Evolutionary conservation across 2,113 vertebrate species (phyloP), one percentile per base, ranked within the genome.

Genomic region (Scomber japonicus): DNA sequence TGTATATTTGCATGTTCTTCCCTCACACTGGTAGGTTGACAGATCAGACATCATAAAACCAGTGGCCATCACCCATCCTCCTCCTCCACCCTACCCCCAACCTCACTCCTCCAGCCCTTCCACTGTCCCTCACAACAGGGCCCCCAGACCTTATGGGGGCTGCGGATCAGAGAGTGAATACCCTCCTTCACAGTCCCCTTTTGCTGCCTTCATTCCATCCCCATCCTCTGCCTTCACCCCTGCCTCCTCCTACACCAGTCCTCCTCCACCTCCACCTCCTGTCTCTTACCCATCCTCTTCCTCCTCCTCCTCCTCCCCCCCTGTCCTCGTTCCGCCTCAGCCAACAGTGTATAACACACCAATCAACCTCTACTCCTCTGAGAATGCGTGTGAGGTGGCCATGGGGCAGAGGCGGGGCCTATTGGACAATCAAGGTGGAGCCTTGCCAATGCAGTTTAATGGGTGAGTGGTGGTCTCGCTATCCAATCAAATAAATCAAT

Each of bases 31-130:
- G 48, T 96, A 99, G 97, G 96, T 92, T 82, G 89, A 96, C 89
- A 93, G 94, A 87, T 90, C 94, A 89, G 96, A 97, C 94, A 95
- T 98, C 96, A 94, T 97, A 95, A 97, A 97, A 84, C 96, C 97
- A 79, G 96, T 98, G 86, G 97, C 97, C 90, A 94, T 97, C 94
- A 82, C 89, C 87, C 96, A 94, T 91, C 95, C 91, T 11, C 92
- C 89, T 75, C 75, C 91, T 19, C 90, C 95, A 78, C 92, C 85
- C 50, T 88, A 93, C 45, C 91, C 89, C 45, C 93, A 93, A 30
- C 93, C 93, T 88, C 95, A 93, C 91, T 84, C 91, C 93, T 88
- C 51, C 91, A 54, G 21, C 49, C 68, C 54, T 21, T 60, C 91
- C 49, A 91, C 90, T 60, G 63, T 82, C 84, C 93, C 96, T 85